phyloP scores from a whole-genome alignment of 2,888 invertebrate species.

The Tinea pellionella region DNA sequence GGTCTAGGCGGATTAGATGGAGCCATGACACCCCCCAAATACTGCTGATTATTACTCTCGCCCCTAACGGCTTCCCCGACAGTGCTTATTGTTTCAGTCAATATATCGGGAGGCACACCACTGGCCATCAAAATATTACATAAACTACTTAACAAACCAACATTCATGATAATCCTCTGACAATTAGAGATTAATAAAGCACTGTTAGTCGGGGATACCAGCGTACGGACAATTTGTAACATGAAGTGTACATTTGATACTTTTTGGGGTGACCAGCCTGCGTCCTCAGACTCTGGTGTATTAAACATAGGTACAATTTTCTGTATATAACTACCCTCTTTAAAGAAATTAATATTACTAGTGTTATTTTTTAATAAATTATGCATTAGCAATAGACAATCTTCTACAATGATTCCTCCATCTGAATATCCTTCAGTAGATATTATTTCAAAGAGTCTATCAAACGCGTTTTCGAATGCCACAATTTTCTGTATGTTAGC shows the following conservation, averaged over 20 bases:
- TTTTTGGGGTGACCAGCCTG: slow-evolving; percentile 93
- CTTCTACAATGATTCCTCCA: slow-evolving; percentile 98
- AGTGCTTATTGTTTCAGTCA: slow-evolving; percentile 95
- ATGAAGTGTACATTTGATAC: slow-evolving; percentile 94
- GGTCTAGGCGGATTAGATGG: slow-evolving; percentile 94
- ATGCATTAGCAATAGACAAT: slow-evolving; percentile 92
- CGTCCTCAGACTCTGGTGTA: slow-evolving; percentile 76
- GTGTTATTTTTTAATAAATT: slow-evolving; percentile 95
- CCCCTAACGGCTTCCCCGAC: slow-evolving; percentile 96
- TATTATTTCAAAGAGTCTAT: slow-evolving; percentile 93
- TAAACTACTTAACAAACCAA: slow-evolving; percentile 72
- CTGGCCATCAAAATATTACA: slow-evolving; percentile 95
- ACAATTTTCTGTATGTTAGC: slow-evolving; percentile 99
- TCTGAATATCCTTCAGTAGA: slow-evolving; percentile 91
- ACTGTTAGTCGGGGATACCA: slow-evolving; percentile 95
- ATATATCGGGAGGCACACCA: slow-evolving; percentile 95
- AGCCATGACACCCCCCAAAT: slow-evolving; percentile 88
- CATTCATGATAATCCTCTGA: slow-evolving; percentile 89
- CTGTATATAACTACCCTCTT: slow-evolving; percentile 97
- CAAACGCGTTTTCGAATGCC: slow-evolving; percentile 98
- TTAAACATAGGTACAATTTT: slow-evolving; percentile 89
- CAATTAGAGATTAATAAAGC: slow-evolving; percentile 83
- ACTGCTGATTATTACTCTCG: slow-evolving; percentile 90
- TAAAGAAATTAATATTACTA: slow-evolving; percentile 98
- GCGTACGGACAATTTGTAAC: slow-evolving; percentile 87